Evolutionary conservation across 1,140 invertebrate species (phyloP).

Genomic region (Phortica variegata): DNA sequence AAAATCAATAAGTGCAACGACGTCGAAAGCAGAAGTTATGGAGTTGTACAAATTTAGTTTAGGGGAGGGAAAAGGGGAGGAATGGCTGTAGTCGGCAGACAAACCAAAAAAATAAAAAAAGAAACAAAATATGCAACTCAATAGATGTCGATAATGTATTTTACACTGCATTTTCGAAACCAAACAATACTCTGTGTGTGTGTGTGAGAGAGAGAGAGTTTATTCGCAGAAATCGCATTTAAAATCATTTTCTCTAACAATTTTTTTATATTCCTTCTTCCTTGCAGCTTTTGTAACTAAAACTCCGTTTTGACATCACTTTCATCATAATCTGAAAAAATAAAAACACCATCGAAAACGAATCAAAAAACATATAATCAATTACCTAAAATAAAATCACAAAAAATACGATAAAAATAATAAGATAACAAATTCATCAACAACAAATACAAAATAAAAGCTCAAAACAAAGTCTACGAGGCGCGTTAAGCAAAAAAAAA

Average conservation of each 20-base stretch:
- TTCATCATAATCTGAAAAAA: constrained; percentile 56
- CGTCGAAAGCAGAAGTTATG: constrained; percentile 16
- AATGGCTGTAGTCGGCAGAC: too few species aligned
- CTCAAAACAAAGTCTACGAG: constrained; percentile 46
- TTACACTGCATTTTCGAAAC: background rate
- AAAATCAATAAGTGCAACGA: constrained; percentile 48
- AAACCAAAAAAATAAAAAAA: background rate
- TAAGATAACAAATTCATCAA: constrained; percentile 23
- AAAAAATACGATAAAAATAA: constrained; percentile 24
- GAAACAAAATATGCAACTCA: background rate
- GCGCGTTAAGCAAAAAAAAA: constrained; percentile 20
- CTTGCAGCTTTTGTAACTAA: constrained; percentile 79
- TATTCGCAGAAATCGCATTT: too few species aligned
- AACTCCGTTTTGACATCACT: constrained; percentile 62
- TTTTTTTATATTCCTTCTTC: constrained; percentile 34
- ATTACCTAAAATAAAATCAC: constrained; percentile 6
- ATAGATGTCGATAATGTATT: background rate
- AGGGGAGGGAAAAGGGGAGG: constrained; percentile 16
- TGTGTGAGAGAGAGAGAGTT: background rate
- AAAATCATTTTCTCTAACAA: constrained; percentile 1
- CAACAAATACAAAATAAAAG: constrained; percentile 39
- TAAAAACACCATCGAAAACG: constrained; percentile 55
- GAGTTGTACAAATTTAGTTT: constrained; percentile 17
- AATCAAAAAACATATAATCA: constrained; percentile 46
- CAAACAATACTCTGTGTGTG: background rate